These are phyloP conservation scores for Sesamia inferens DNA, from an alignment of 2,888 invertebrate species.

Conservation along the genomic window DNA sequence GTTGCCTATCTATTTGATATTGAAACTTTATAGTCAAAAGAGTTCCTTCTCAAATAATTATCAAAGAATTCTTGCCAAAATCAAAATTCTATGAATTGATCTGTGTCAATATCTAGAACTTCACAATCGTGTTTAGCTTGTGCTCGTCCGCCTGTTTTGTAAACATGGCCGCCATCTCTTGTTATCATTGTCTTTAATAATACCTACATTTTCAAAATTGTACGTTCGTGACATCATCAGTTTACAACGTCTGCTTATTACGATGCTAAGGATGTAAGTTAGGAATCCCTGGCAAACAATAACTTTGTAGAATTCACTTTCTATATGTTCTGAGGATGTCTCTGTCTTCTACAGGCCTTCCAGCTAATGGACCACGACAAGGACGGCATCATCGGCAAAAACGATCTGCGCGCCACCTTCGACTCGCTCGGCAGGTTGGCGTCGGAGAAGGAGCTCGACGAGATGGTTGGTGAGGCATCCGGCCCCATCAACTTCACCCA, in stretches of 20 bases:
- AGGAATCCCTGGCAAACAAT: neutral
- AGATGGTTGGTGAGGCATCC: constrained; percentile 96
- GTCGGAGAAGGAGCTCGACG: constrained; percentile 97
- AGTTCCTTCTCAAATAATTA: neutral
- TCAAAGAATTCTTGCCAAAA: neutral
- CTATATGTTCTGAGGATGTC: constrained; percentile 22
- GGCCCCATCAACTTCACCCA: constrained; percentile 99
- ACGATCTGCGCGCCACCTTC: constrained; percentile 97
- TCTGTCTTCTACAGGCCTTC: constrained; percentile 92
- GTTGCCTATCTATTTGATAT: neutral
- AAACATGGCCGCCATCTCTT: constrained; percentile 70
- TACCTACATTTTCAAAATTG: constrained; percentile 67
- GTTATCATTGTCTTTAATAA: constrained; percentile 51
- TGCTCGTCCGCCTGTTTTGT: constrained; percentile 73
- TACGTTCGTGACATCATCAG: constrained; percentile 61
- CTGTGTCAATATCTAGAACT: constrained; percentile 55
- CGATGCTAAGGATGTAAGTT: neutral
- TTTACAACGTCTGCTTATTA: constrained; percentile 47
- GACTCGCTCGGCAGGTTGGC: constrained; percentile 97
- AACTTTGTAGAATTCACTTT: neutral
- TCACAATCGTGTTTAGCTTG: constrained; percentile 71
- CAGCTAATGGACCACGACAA: constrained; percentile 99
- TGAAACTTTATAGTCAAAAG: neutral
- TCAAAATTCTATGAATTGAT: constrained; percentile 45
- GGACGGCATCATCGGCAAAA: constrained; percentile 97